phyloP scores from a whole-genome alignment of 2,797 vertebrate genomes.

The Alauda arvensis region DNA sequence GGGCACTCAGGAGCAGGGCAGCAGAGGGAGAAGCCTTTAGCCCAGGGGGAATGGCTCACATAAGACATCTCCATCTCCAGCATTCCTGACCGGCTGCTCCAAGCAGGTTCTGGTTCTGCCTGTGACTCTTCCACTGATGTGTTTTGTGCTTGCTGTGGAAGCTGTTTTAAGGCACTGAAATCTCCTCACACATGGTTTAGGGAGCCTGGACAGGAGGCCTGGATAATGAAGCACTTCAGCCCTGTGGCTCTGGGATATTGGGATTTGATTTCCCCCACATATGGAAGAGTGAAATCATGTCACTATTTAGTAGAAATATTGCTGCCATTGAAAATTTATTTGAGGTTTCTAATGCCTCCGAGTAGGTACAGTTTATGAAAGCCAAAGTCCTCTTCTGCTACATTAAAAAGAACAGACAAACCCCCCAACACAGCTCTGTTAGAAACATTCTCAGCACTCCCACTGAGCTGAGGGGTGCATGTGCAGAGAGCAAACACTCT shows the following conservation, averaged over 20 bases:
- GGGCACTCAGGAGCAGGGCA: background rate
- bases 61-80: rapidly evolving
- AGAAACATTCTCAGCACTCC: conserved; percentile 25
- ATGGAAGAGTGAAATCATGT: background rate
- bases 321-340: conserved; percentile 57
- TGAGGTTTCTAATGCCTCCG: conserved; percentile 47
- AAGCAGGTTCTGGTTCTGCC: background rate
- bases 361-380: conserved; percentile 59
- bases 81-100: background rate
- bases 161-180: background rate
- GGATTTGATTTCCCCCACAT: background rate
- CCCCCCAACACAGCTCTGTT: background rate
- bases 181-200: background rate
- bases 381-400: conserved; percentile 47
- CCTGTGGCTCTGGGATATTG: background rate
- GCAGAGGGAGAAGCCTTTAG: background rate
- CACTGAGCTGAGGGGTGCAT: background rate
- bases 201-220: background rate
- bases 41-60: background rate
- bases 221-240: background rate
- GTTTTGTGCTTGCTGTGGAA: background rate
- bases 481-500: conserved; percentile 6
- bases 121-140: background rate
- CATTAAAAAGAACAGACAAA: conserved; percentile 48
- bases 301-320: conserved; percentile 34